These are phyloP conservation scores for Glossophaga mutica DNA, from an alignment of 2,797 vertebrate species.

Conservation along the genomic window DNA sequence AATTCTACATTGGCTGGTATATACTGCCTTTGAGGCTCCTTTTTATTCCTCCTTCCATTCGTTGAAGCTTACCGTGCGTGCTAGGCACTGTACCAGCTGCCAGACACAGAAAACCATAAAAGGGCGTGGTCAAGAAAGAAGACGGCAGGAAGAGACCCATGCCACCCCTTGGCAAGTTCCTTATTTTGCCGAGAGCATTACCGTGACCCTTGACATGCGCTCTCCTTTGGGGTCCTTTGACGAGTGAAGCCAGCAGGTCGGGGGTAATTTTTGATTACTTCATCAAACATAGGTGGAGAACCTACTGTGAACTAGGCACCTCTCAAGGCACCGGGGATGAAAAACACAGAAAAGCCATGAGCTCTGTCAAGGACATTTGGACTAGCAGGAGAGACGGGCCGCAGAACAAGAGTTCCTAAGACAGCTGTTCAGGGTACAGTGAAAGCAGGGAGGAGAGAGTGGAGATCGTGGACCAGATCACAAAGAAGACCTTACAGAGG, in stretches of 20 bases:
- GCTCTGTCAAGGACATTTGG: neutral
- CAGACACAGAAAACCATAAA: neutral
- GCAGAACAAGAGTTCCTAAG: neutral
- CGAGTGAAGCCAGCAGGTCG: neutral
- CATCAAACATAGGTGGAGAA: neutral
- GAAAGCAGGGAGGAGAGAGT: neutral
- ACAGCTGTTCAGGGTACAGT: neutral
- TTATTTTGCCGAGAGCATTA: neutral
- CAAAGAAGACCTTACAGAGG: neutral
- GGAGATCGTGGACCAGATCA: neutral
- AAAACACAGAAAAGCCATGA: neutral
- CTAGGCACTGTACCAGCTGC: neutral
- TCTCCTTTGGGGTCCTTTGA: neutral
- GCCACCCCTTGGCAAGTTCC: neutral
- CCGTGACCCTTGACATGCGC: neutral
- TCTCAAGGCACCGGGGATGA: neutral
- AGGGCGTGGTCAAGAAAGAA: neutral
- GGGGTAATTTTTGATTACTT: neutral
- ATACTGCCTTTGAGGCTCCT: neutral
- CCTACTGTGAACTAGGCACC: neutral
- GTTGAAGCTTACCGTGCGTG: neutral
- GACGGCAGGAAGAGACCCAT: neutral
- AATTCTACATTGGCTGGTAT: neutral
- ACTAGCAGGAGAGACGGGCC: neutral
- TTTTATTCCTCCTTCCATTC: neutral